A percentile compares a stretch with the other conserved stretches of the same genome.
These are phyloP conservation scores for Colinus virginianus DNA, from an alignment of 2,113 vertebrate genomes.

Conservation along the genomic window DNA sequence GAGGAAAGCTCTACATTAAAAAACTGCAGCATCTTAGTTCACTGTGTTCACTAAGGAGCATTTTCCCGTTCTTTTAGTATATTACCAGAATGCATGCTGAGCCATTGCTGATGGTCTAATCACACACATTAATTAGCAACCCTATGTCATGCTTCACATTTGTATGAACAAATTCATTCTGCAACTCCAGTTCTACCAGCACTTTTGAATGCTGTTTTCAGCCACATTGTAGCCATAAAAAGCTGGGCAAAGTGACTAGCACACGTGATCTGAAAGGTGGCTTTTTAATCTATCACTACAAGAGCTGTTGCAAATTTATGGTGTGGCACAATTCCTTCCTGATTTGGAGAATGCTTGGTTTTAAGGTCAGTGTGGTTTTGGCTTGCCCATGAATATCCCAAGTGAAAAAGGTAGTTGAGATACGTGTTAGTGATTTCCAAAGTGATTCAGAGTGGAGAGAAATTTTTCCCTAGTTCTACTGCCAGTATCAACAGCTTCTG, in stretches of 20 bases:
- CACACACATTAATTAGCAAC: not conserved
- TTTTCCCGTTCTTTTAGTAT: not conserved
- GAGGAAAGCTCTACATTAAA: not conserved
- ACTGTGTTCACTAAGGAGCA: not conserved
- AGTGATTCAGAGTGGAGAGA: not conserved
- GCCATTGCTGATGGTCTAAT: not conserved
- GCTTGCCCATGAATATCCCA: not conserved
- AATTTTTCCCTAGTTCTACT: not conserved
- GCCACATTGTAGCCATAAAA: not conserved
- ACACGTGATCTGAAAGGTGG: not conserved
- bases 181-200: not conserved
- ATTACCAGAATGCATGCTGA: not conserved
- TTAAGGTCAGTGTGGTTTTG: not conserved
- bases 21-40: not conserved
- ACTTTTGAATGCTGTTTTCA: not conserved
- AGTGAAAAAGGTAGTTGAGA: not conserved
- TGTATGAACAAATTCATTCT: not conserved
- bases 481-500: not conserved
- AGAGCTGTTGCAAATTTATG: not conserved
- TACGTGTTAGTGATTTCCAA: not conserved
- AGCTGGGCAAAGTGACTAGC: not conserved
- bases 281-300: not conserved
- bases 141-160: not conserved
- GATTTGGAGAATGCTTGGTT: not conserved
- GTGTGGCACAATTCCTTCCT: accelerated